Conservation (phyloP, 2,888 invertebrate genomes). For the Uropetala carovei region DNA sequence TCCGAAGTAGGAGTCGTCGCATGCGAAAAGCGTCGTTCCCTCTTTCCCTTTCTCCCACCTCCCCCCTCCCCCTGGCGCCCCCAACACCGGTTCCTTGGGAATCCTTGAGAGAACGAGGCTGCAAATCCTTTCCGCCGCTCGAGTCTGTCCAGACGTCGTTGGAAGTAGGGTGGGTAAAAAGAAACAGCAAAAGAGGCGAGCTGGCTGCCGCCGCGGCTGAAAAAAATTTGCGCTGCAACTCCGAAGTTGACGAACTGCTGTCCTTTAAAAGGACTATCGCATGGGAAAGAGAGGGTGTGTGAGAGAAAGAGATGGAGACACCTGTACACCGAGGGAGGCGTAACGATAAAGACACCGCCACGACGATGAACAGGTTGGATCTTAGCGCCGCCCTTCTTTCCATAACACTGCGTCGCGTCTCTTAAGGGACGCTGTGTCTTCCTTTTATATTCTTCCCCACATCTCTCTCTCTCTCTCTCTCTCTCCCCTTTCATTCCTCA, state of each 20-base stretch:
- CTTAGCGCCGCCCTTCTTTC: no score
- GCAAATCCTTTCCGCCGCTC: conserved; percentile 53
- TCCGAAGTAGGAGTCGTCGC: not conserved
- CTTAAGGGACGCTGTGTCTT: no score
- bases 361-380: no score
- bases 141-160: conserved; percentile 27
- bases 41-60: not conserved
- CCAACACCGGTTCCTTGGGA: conserved; percentile 49
- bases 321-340: no score
- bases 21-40: not conserved
- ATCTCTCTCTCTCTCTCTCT: no score
- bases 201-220: conserved; percentile 5
- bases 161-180: conserved; percentile 18
- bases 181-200: not conserved
- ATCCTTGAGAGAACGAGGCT: conserved; percentile 58
- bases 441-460: no score
- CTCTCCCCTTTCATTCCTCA: no score
- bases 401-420: no score
- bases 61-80: not conserved
- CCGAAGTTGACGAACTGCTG: conserved; percentile 3
- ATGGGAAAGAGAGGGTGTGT: not conserved
- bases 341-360: no score
- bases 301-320: not conserved
- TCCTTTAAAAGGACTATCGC: not conserved
- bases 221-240: not conserved